A percentile compares a stretch with the other conserved stretches of the same genome.
Evolutionary conservation across 2,888 invertebrate species (phyloP).

Genomic region (Peribatodes rhomboidaria): DNA sequence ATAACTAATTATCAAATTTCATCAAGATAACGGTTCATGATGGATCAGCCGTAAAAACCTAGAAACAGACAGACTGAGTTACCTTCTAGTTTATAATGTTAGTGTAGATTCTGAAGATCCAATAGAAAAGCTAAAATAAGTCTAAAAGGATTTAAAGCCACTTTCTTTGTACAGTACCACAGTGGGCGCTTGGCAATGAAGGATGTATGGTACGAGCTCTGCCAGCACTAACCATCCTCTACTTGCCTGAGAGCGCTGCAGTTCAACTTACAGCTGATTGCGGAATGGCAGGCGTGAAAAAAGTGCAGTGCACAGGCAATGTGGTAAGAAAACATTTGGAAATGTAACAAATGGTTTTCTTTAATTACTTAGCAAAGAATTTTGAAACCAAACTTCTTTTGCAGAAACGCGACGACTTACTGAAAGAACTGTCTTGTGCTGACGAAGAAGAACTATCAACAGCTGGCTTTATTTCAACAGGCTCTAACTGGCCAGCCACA

Average conservation of each 20-base stretch:
- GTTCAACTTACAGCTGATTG: constrained; percentile 92
- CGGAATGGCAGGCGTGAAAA: constrained; percentile 90
- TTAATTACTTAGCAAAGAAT: not conserved
- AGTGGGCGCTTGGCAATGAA: constrained; percentile 89
- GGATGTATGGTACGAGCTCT: constrained; percentile 91
- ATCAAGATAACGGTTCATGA: too few species aligned
- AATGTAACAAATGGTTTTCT: not conserved
- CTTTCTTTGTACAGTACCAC: constrained; percentile 86
- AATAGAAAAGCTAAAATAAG: not conserved
- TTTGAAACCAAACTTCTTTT: not conserved
- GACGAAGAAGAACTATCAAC: constrained; percentile 79
- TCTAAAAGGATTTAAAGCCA: not conserved
- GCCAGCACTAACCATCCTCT: constrained; percentile 91
- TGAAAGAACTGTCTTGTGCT: constrained; percentile 86
- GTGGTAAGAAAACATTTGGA: constrained; percentile 82
- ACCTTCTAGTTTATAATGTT: too few species aligned
- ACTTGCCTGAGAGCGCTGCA: constrained; percentile 92
- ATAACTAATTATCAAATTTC: too few species aligned
- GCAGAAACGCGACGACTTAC: constrained; percentile 88
- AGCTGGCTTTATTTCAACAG: constrained; percentile 53
- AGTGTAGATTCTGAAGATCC: too few species aligned
- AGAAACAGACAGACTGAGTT: too few species aligned
- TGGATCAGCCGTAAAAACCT: too few species aligned
- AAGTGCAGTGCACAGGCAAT: constrained; percentile 91
- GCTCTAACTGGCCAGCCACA: constrained; percentile 57